phyloP scores from a whole-genome alignment of 2,888 invertebrate genomes.

The Ophonus ardosiacus region DNA sequence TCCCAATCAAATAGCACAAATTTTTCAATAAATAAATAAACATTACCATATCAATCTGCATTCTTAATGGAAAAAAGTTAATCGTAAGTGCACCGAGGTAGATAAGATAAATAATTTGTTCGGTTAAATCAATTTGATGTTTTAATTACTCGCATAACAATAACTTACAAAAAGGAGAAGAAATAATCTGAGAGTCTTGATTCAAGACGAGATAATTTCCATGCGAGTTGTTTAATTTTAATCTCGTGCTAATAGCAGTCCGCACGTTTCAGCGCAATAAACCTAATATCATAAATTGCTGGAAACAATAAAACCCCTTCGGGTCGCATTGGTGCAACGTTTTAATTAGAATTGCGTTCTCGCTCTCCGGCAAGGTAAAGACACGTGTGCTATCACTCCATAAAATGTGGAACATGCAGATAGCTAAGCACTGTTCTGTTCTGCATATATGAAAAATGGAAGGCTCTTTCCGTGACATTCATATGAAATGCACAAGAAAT shows the following conservation, averaged over 20 bases:
- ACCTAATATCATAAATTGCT: slow-evolving; percentile 58
- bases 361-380: slow-evolving; percentile 25
- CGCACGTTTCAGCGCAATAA: slow-evolving; percentile 56
- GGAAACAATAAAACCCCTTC: slow-evolving; percentile 58
- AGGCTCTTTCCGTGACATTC: too few relatives aligned
- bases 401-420: slow-evolving; percentile 21
- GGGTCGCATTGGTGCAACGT: slow-evolving; percentile 57
- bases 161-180: slow-evolving; percentile 36
- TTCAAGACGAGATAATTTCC: slow-evolving; percentile 50
- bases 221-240: slow-evolving; percentile 55
- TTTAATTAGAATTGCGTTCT: slow-evolving; percentile 48
- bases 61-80: slow-evolving; percentile 13
- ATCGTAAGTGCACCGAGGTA: not conserved
- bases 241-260: slow-evolving; percentile 57
- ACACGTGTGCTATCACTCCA: slow-evolving; percentile 19
- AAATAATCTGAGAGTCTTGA: slow-evolving; percentile 13
- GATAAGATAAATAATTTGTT: slow-evolving; percentile 33
- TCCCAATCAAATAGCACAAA: not conserved
- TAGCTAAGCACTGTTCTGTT: not conserved
- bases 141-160: slow-evolving; percentile 32
- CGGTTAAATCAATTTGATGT: slow-evolving; percentile 40
- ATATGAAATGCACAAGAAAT: too few relatives aligned
- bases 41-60: slow-evolving; percentile 47
- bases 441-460: too few relatives aligned
- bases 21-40: slow-evolving; percentile 45